Evolutionary conservation across 2,797 vertebrate genomes (phyloP).

Genomic region (Eospalax fontanierii): DNA sequence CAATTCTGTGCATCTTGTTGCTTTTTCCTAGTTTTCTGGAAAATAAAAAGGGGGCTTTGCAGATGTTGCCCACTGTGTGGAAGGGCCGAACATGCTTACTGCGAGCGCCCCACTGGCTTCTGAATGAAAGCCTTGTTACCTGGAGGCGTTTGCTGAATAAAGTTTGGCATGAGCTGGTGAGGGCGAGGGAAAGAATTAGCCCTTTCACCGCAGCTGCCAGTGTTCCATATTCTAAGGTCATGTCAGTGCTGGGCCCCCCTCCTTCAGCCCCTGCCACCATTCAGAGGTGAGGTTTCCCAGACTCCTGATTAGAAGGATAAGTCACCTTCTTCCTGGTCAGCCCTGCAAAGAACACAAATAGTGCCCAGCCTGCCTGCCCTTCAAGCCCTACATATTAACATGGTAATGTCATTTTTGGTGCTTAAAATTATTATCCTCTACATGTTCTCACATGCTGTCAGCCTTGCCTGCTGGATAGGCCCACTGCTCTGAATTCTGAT

Average conservation of each 20-base stretch:
- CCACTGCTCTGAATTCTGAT: slow-evolving; percentile 14
- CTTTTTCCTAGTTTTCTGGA: slow-evolving; percentile 82
- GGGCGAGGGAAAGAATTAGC: slow-evolving; percentile 46
- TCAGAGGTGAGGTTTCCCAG: background rate
- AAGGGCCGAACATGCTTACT: background rate
- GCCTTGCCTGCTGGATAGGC: background rate
- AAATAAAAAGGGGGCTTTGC: slow-evolving; percentile 56
- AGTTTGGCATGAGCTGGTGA: slow-evolving; percentile 60
- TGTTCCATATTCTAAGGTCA: background rate
- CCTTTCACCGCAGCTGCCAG: slow-evolving; percentile 61
- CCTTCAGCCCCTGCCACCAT: background rate
- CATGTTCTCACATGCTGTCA: background rate
- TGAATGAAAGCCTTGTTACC: slow-evolving; percentile 78
- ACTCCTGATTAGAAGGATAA: background rate
- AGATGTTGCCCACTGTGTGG: slow-evolving; percentile 41
- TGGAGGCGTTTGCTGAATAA: slow-evolving; percentile 35
- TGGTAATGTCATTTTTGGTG: background rate
- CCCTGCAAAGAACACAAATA: background rate
- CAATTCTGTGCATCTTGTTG: slow-evolving; percentile 72
- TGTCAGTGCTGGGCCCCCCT: background rate
- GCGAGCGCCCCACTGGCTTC: background rate
- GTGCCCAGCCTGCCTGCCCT: background rate
- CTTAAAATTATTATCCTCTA: slow-evolving; percentile 20
- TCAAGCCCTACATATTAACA: background rate
- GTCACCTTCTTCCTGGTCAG: background rate